Evolutionary conservation across 2,113 vertebrate genomes (phyloP).

Genomic region (Oncorhynchus tshawytscha): DNA sequence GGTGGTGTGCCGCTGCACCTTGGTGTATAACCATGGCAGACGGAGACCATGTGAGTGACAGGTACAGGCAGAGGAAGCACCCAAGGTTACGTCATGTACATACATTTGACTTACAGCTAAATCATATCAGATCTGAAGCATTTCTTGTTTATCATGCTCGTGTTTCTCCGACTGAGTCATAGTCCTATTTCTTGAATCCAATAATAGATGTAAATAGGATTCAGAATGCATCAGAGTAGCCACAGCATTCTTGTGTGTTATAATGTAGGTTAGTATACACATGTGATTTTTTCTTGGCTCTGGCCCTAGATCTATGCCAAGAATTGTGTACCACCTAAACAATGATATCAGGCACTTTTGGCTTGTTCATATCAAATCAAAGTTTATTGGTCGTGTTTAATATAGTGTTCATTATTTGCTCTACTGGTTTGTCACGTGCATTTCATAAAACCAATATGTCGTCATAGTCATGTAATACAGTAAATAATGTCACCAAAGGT

Average conservation of each 20-base stretch:
- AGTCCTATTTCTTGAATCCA: not conserved
- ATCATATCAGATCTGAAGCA: not conserved
- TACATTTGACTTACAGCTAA: conserved; percentile 49
- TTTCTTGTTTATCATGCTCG: not conserved
- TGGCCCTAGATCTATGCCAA: not conserved
- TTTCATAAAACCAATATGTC: too few relatives aligned
- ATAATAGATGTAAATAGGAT: not conserved
- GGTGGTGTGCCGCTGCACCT: conserved; percentile 13
- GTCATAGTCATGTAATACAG: too few relatives aligned
- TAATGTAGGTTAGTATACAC: too few relatives aligned
- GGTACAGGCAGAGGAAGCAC: conserved; percentile 51
- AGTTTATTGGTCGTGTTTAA: not conserved
- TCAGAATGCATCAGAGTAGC: not conserved
- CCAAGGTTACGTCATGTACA: conserved; percentile 63
- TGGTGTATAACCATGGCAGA: not conserved
- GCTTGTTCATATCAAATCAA: not conserved
- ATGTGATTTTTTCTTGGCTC: not conserved
- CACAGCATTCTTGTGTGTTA: not conserved
- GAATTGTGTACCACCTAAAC: not conserved
- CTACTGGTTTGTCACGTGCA: too few relatives aligned
- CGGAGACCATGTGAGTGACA: conserved; percentile 64
- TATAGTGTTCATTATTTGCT: too few relatives aligned
- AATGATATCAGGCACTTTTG: not conserved
- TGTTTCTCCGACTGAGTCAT: not conserved
- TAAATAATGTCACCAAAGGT: too few relatives aligned